A percentile compares a stretch with the other conserved stretches of the same genome.
Evolutionary conservation across 92 coral and sea anemone species (phyloP).

Genomic region (Pocillopora grandis): DNA sequence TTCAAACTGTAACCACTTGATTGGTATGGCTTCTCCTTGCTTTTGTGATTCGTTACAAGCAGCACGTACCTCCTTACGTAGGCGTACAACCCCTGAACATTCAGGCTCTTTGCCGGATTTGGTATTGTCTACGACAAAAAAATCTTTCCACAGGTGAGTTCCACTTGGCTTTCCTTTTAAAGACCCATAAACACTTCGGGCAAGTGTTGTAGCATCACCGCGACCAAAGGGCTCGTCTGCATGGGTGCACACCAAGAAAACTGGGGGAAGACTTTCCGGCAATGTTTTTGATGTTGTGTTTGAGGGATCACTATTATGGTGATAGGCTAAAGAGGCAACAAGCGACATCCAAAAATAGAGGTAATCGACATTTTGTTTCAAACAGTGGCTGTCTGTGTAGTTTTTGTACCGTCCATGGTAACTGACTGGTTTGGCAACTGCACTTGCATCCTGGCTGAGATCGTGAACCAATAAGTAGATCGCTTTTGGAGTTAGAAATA

Average conservation of each 20-base stretch:
- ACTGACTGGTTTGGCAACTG: no score
- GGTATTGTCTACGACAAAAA: constrained; percentile 57
- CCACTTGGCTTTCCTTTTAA: constrained; percentile 2
- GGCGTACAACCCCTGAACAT: constrained; percentile 18
- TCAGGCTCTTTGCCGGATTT: constrained; percentile 28
- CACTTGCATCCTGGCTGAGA: no score
- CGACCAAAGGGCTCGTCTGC: constrained; percentile 37
- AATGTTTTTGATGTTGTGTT: background rate
- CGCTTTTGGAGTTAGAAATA: no score
- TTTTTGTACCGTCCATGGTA: no score
- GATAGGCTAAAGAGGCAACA: constrained; percentile 1
- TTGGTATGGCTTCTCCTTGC: background rate
- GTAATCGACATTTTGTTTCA: no score
- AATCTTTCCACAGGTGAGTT: constrained; percentile 1
- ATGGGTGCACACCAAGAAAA: constrained; percentile 9
- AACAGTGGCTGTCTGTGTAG: no score
- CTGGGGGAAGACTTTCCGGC: constrained; percentile 32
- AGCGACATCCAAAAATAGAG: constrained; percentile 67
- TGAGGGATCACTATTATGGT: background rate
- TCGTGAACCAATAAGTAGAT: no score
- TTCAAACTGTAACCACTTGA: constrained; percentile 31
- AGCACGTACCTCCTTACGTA: background rate
- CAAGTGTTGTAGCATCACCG: constrained; percentile 16
- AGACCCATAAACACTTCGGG: constrained; percentile 22
- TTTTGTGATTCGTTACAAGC: no score